Conservation (phyloP, 2,113 vertebrate genomes). For the Crotalus horridus region DNA sequence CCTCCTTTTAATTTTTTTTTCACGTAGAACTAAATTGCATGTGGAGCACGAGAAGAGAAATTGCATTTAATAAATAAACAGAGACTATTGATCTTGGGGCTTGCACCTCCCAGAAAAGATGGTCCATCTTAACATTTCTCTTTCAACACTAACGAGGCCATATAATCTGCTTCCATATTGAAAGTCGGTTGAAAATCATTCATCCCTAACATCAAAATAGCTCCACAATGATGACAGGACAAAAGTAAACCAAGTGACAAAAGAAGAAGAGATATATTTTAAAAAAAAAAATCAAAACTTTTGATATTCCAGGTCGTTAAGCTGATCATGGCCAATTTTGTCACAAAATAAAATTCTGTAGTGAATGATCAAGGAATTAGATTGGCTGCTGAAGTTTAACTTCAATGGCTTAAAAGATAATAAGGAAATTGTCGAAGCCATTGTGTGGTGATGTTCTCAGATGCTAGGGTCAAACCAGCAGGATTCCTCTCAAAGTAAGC, state of each 20-base stretch:
- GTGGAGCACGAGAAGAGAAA: not conserved
- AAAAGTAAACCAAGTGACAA: constrained; percentile 54
- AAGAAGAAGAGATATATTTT: constrained; percentile 49
- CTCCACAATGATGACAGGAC: constrained; percentile 49
- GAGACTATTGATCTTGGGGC: not conserved
- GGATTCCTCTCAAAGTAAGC: constrained; percentile 29
- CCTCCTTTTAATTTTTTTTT: not conserved
- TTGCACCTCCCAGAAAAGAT: not conserved
- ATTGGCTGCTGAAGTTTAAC: constrained; percentile 28
- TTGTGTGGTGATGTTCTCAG: constrained; percentile 32
- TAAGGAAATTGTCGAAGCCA: constrained; percentile 42
- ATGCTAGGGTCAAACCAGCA: constrained; percentile 46
- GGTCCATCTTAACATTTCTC: not conserved
- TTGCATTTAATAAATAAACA: not conserved
- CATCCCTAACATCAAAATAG: constrained; percentile 48
- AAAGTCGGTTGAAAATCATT: constrained; percentile 42
- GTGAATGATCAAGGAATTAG: constrained; percentile 45
- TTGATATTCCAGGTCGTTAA: constrained; percentile 39
- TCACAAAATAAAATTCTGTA: constrained; percentile 44
- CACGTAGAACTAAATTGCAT: not conserved
- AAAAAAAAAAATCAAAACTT: constrained; percentile 35
- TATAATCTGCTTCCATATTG: constrained; percentile 10
- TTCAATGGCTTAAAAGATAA: constrained; percentile 52
- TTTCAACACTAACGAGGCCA: constrained; percentile 37
- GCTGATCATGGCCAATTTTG: constrained; percentile 39